A percentile compares a stretch with the other conserved stretches of the same genome.
Conservation (phyloP, 2,888 invertebrate species). For the Lysandra bellargus region DNA sequence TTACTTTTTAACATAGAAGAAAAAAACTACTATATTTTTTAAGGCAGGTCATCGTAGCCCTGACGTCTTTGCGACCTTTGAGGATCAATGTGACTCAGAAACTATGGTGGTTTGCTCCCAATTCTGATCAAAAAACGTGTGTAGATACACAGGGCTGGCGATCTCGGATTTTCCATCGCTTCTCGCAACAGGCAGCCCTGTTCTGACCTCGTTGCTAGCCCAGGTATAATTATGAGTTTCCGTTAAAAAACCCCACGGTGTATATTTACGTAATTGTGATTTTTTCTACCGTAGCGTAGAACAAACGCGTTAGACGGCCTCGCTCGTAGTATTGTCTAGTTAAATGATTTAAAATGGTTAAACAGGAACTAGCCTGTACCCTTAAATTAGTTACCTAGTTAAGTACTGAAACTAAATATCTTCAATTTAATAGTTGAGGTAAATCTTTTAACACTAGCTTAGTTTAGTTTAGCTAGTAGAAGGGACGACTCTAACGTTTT, state of each 20-base stretch:
- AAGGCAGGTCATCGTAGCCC: too few species aligned
- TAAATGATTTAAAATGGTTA: not conserved
- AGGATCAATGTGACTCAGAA: too few species aligned
- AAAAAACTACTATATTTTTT: too few species aligned
- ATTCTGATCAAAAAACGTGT: too few species aligned
- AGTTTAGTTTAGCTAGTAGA: too few species aligned
- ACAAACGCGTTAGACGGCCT: conserved; percentile 23
- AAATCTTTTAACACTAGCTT: not conserved
- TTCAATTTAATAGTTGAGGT: not conserved
- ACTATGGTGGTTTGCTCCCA: too few species aligned
- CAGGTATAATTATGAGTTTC: conserved; percentile 26
- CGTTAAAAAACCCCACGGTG: conserved; percentile 1
- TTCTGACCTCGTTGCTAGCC: conserved; percentile 19
- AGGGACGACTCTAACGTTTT: too few species aligned
- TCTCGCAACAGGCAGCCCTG: not conserved
- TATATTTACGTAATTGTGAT: conserved; percentile 26
- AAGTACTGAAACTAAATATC: not conserved
- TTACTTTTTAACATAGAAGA: too few species aligned
- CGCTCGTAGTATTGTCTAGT: not conserved
- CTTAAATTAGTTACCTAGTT: not conserved
- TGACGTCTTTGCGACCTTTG: too few species aligned
- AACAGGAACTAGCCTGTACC: not conserved
- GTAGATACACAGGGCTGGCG: not conserved
- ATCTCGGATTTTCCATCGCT: not conserved
- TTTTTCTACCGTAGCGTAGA: conserved; percentile 7